Conservation (phyloP, 1,140 invertebrate species). For the Bombus sibiricus region DNA sequence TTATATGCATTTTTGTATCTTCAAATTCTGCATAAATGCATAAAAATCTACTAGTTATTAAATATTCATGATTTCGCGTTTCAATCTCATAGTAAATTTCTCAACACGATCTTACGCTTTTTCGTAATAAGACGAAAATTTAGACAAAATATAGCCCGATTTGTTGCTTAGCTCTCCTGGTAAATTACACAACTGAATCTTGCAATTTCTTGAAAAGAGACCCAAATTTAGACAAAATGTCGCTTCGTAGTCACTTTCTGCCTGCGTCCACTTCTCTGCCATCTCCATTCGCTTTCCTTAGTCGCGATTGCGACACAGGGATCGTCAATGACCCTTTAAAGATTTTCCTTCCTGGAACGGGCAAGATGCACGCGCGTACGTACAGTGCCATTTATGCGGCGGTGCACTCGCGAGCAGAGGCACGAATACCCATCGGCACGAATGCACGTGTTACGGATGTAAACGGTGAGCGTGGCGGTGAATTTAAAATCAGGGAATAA, state of each 20-base stretch:
- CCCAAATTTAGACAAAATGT: neutral
- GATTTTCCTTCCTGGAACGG: slow-evolving; percentile 35
- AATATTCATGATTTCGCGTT: too few relatives aligned
- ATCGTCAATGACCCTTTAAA: slow-evolving; percentile 4
- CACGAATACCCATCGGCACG: slow-evolving; percentile 51
- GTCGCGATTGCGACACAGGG: neutral
- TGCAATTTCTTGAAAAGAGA: neutral
- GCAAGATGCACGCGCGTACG: slow-evolving; percentile 16
- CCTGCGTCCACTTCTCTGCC: neutral
- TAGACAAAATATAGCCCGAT: too few relatives aligned
- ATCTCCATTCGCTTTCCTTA: neutral
- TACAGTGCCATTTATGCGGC: slow-evolving; percentile 5
- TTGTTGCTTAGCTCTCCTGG: too few relatives aligned
- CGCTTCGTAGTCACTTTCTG: too few relatives aligned
- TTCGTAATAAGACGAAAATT: too few relatives aligned
- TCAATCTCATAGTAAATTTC: too few relatives aligned
- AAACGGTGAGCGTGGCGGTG: slow-evolving; percentile 65
- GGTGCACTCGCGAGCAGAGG: neutral
- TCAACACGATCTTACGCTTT: too few relatives aligned
- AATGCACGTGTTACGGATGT: slow-evolving; percentile 63
- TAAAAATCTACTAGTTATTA: too few relatives aligned
- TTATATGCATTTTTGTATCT: too few relatives aligned
- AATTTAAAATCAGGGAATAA: slow-evolving; percentile 67
- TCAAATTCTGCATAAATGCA: too few relatives aligned
- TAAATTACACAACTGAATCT: too few relatives aligned